Base-by-base conservation (phyloP, 2,888 invertebrate species). In the Meghimatium bilineatum region DNA sequence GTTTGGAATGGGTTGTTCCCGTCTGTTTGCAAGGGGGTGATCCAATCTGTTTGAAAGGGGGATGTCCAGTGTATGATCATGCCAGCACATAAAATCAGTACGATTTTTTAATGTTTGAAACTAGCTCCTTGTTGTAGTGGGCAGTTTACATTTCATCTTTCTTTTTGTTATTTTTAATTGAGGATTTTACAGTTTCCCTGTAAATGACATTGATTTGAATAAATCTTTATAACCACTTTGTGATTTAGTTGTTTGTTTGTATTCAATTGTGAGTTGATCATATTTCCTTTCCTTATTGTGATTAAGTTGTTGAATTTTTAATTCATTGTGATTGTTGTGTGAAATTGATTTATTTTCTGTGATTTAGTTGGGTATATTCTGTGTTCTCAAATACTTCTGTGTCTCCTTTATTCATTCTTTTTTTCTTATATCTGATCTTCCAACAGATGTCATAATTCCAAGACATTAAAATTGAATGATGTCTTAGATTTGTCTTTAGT, bases 61-160 rank as follows among this genome's bases (percentile, higher is more conserved):
- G 56, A 3, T 56, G n/a, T 56, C 49, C 17, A 49, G 56, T 10
- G 56, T 3, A n/a, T n/a, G 5, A 23, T n/a, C n/a, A n/a, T 8
- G n/a, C 60, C 5, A 63, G 60, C 60, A 63, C 14, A 26, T 12
- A 1, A 1, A 26, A 23, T 63, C n/a, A n/a, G 5, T n/a, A 23
- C n/a, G n/a, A 6, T 63, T 63, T 63, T 63, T 8, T 23, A n/a
- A 23, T 63, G n/a, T 23, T 63, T 63, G 60, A n/a, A 63, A 63
- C n/a, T 63, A 63, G 60, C 60, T 63, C 60, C 60, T 63, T 63
- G n/a, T n/a, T 63, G 60, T 63, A 63, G 60, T n/a, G 60, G 60
- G 60, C 26, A 63, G 60, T 63, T 63, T 56, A 14, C 23, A 2
- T 14, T 2, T 56, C 20, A 3, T 56, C 23, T 14, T 2, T 56